phyloP scores from a whole-genome alignment of 2,113 vertebrate genomes.

The Scalopus aquaticus region DNA sequence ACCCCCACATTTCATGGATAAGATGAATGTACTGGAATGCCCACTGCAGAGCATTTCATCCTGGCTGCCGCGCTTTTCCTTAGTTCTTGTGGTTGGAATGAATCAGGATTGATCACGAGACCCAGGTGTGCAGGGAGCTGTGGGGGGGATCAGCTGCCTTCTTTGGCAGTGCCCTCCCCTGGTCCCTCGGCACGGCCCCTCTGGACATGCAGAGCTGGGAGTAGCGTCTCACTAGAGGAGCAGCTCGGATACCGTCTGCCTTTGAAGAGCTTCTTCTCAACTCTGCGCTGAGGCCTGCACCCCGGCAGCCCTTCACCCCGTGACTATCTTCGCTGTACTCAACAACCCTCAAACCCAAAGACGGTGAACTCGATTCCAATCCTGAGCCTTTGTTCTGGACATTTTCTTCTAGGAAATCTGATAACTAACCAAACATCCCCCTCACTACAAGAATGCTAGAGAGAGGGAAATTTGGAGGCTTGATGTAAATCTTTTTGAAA shows the following conservation, averaged over 20 bases:
- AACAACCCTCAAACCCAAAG: not conserved
- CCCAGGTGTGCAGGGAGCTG: not conserved
- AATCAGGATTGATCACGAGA: not conserved
- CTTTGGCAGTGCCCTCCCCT: not conserved
- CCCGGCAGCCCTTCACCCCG: not conserved
- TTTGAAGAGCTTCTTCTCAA: not conserved
- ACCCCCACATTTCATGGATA: accelerated
- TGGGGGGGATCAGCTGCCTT: not conserved
- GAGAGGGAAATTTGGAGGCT: not conserved
- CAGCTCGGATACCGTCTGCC: not conserved
- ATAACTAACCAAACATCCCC: not conserved
- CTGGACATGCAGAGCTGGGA: too few species aligned
- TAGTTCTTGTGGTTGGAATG: not conserved
- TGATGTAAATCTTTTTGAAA: slow-evolving; percentile 11
- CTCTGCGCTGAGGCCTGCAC: not conserved
- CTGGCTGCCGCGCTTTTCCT: not conserved
- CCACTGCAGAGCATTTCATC: not conserved
- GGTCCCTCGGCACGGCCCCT: accelerated
- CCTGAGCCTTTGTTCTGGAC: not conserved
- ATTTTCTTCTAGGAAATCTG: not conserved
- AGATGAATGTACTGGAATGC: not conserved
- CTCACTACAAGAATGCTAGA: not conserved
- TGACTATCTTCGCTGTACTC: not conserved
- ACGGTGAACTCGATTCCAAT: not conserved
- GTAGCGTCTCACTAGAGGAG: not conserved